Evolutionary conservation across 2,888 invertebrate genomes (phyloP), one percentile per base, ranked within the genome.

Genomic region (Coleophora deauratella): DNA sequence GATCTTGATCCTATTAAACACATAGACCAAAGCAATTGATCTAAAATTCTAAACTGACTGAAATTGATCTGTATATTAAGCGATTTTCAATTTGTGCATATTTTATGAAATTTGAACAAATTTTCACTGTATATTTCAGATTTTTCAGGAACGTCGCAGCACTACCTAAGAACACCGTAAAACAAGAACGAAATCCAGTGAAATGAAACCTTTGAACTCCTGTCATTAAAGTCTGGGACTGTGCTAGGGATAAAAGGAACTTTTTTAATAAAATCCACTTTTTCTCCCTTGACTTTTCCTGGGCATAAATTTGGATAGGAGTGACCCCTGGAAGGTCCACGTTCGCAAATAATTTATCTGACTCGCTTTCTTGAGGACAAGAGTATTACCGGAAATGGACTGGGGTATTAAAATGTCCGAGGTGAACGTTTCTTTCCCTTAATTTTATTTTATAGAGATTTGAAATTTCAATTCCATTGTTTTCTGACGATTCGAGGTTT

Each of bases 191-290:
- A 13, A 27, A 41, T 37, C 6, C 21, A 21, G 21, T 32, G 32
- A 40, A 41, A 43, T 34, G 36, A 55, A 53, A 54, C 55, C 49
- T 55, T 48, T 51, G 45, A 55, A 59, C 52, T 59, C 51, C 43
- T 47, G 47, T 57, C 55, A 62, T 63, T 60, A 59, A 58, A 44
- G 46, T 44, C 49, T 51, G 49, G 56, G 54, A 51, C 54, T 54
- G 54, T 54, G 54, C 50, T 54, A 55, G 50, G 55, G 42, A 49
- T 47, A 37, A 51, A 42, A 38, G 47, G 48, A 81, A 79, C 65
- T 79, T 80, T 81, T 81, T 79, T 76, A 79, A 79, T 78, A 80
- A 79, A 78, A 77, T 59, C 66, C 47, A 53, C 54, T 66, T 63
- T 68, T 58, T 60, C 55, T 53, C 49, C 51, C 51, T 55, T 59